Percentiles rank a stretch among this genome's conserved stretches.
Evolutionary conservation across 2,888 invertebrate species (phyloP).

Genomic region (Heliconius aoede): DNA sequence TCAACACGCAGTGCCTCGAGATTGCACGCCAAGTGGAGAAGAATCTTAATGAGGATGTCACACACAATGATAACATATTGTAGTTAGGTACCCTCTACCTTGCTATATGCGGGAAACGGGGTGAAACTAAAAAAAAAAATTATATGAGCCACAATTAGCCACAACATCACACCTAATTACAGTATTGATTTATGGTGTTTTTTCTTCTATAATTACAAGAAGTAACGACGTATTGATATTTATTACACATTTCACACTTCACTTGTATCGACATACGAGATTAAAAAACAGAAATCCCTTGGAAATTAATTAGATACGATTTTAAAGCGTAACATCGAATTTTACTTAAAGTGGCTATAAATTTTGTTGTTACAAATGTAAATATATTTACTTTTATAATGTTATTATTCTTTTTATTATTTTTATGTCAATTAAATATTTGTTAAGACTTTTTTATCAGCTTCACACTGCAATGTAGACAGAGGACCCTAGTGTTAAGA

Average conservation of each 20-base stretch:
- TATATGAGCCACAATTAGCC: neutral
- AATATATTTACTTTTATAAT: neutral
- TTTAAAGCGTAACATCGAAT: neutral
- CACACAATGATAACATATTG: too few relatives aligned
- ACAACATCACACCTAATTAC: neutral
- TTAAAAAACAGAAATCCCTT: neutral
- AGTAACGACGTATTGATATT: neutral
- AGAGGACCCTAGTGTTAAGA: too few relatives aligned
- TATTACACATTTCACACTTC: neutral
- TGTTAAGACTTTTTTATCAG: too few relatives aligned
- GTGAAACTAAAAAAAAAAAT: neutral
- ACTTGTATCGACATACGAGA: neutral
- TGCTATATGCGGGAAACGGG: too few relatives aligned
- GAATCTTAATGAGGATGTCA: too few relatives aligned
- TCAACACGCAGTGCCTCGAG: too few relatives aligned
- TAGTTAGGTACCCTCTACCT: too few relatives aligned
- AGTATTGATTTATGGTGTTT: neutral
- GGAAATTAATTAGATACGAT: slow-evolving; percentile 15
- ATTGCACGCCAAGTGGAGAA: too few relatives aligned
- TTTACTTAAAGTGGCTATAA: neutral
- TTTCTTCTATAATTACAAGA: neutral
- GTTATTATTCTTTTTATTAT: too few relatives aligned
- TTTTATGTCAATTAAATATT: too few relatives aligned
- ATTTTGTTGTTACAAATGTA: neutral
- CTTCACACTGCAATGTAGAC: too few relatives aligned